phyloP scores from a whole-genome alignment of 2,113 vertebrate genomes.

The Otis tarda region DNA sequence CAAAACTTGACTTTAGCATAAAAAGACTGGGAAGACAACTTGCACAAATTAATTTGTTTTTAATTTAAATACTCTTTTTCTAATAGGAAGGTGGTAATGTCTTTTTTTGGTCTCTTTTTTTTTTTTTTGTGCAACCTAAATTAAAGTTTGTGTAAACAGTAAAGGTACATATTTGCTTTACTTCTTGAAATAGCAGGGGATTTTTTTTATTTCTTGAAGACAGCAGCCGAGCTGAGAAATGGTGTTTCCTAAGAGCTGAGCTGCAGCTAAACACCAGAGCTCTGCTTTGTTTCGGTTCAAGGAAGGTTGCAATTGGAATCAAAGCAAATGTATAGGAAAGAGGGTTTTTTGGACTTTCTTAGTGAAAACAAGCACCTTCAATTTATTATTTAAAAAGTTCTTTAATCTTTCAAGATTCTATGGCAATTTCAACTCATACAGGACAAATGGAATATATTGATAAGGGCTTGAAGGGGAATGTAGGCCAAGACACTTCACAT shows the following conservation, averaged over 20 bases:
- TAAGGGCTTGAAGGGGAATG: neutral
- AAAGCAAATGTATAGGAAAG: neutral
- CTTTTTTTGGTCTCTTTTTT: neutral
- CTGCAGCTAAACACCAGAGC: neutral
- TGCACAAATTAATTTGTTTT: neutral
- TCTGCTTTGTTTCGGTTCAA: neutral
- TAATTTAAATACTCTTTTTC: neutral
- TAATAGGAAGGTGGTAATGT: neutral
- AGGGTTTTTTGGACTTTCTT: neutral
- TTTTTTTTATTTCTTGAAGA: neutral
- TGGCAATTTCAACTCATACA: neutral
- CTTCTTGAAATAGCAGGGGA: neutral
- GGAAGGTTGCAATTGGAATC: neutral
- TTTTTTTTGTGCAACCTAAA: neutral
- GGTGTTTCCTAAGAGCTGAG: neutral
- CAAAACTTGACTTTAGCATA: neutral
- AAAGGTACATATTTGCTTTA: constrained; percentile 17
- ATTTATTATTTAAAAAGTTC: neutral
- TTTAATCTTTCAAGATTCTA: neutral
- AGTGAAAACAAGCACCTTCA: neutral
- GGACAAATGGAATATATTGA: neutral
- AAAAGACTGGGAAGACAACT: neutral
- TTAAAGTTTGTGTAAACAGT: neutral
- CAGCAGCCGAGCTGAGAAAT: neutral
- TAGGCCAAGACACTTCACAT: neutral